Evolutionary conservation across 2,797 vertebrate species (phyloP).

Genomic region (Myotis pilosus): DNA sequence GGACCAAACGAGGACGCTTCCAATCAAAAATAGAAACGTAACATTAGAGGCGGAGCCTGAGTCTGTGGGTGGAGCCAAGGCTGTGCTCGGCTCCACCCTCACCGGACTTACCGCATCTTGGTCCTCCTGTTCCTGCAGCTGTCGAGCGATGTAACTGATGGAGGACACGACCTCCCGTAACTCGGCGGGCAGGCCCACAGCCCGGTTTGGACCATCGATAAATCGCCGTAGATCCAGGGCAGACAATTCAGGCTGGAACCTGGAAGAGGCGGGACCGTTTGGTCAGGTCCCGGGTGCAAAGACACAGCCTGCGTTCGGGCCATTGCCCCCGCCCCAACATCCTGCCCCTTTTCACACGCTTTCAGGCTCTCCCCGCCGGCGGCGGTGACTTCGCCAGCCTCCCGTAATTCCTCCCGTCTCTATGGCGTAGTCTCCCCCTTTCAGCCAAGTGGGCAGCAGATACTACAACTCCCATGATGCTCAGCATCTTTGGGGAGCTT

Average conservation of each 20-base stretch:
- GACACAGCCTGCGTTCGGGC: neutral
- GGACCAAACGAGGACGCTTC: neutral
- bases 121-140: conserved; percentile 91
- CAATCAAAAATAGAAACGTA: conserved; percentile 17
- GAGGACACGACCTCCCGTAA: conserved; percentile 79
- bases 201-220: conserved; percentile 86
- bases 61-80: neutral
- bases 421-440: neutral
- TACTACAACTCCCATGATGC: conserved; percentile 68
- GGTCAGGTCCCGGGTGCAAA: neutral
- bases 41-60: neutral
- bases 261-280: conserved; percentile 52
- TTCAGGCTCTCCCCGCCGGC: neutral
- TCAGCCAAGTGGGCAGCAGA: neutral
- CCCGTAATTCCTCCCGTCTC: neutral
- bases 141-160: conserved; percentile 90
- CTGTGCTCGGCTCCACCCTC: neutral
- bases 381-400: neutral
- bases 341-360: neutral
- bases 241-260: conserved; percentile 88
- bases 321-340: neutral
- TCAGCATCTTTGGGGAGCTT: neutral
- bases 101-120: conserved; percentile 85
- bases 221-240: conserved; percentile 87
- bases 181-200: conserved; percentile 88